Conservation (phyloP, 35 echinoderm and acorn worm genomes). For the Acanthaster planci region DNA sequence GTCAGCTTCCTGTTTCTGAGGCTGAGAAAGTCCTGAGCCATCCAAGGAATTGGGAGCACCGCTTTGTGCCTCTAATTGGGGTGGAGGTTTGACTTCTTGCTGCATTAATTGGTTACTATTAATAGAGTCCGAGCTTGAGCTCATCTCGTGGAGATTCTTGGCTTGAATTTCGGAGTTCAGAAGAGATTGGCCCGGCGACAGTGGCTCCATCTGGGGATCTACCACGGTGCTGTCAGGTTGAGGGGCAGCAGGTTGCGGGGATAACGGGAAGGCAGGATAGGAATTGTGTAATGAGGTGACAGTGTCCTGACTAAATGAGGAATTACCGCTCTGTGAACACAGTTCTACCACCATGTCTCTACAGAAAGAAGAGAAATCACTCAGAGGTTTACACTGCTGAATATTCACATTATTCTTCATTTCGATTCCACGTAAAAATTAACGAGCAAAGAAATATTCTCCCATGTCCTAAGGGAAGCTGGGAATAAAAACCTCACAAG, state of each 20-base stretch:
- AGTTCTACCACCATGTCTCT: constrained; percentile 32
- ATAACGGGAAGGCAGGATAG: background rate
- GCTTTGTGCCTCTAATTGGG: background rate
- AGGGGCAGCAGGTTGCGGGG: background rate
- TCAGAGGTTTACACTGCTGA: too few relatives aligned
- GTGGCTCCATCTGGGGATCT: background rate
- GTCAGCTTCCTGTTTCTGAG: constrained; percentile 3
- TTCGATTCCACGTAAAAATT: too few relatives aligned
- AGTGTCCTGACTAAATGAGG: background rate
- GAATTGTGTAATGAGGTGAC: background rate
- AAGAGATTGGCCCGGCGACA: background rate
- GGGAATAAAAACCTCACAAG: too few relatives aligned
- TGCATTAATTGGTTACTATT: constrained; percentile 4
- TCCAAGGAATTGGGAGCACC: background rate
- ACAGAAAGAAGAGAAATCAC: background rate
- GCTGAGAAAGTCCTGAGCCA: background rate
- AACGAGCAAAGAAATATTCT: too few relatives aligned
- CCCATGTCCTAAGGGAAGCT: too few relatives aligned
- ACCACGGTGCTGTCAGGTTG: constrained; percentile 30
- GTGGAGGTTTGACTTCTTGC: background rate
- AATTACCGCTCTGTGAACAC: background rate
- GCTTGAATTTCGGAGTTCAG: background rate
- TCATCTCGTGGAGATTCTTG: constrained; percentile 13
- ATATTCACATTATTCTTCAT: too few relatives aligned
- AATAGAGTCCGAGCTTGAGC: constrained; percentile 11